Conservation (phyloP, 2,888 invertebrate genomes). For the Girardia tigrina region DNA sequence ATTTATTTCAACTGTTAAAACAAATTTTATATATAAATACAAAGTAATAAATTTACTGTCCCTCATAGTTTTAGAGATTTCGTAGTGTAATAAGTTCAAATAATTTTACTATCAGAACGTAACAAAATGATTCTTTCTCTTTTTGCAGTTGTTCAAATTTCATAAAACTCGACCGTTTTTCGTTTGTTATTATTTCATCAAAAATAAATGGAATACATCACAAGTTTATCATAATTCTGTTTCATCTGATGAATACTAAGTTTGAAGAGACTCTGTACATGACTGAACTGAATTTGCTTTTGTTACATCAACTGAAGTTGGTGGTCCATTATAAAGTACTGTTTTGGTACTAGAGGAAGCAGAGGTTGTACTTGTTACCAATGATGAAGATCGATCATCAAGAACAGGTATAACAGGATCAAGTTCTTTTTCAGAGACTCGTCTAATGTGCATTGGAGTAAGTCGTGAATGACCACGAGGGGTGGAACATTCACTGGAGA, state of each 20-base stretch:
- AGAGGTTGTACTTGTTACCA: not conserved
- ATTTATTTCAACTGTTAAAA: not conserved
- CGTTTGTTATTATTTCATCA: too few relatives aligned
- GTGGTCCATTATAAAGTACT: not conserved
- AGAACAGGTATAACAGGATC: too few relatives aligned
- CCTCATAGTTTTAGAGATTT: not conserved
- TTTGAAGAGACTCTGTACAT: not conserved
- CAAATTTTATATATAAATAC: not conserved
- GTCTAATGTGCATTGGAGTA: not conserved
- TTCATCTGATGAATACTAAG: not conserved
- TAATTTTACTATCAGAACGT: too few relatives aligned
- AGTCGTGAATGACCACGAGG: not conserved
- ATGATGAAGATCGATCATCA: not conserved
- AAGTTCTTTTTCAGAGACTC: too few relatives aligned
- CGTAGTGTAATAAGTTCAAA: not conserved
- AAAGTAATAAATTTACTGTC: not conserved
- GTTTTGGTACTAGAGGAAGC: not conserved
- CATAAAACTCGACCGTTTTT: too few relatives aligned
- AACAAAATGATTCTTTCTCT: not conserved
- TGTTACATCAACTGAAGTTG: not conserved
- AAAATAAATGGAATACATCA: not conserved
- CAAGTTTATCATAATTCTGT: not conserved
- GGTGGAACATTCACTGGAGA: not conserved
- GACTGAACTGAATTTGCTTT: not conserved
- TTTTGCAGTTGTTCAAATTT: too few relatives aligned